Evolutionary conservation across 2,113 vertebrate species (phyloP), one percentile per base, ranked within the genome.

Genomic region (Odobenus rosmarus): DNA sequence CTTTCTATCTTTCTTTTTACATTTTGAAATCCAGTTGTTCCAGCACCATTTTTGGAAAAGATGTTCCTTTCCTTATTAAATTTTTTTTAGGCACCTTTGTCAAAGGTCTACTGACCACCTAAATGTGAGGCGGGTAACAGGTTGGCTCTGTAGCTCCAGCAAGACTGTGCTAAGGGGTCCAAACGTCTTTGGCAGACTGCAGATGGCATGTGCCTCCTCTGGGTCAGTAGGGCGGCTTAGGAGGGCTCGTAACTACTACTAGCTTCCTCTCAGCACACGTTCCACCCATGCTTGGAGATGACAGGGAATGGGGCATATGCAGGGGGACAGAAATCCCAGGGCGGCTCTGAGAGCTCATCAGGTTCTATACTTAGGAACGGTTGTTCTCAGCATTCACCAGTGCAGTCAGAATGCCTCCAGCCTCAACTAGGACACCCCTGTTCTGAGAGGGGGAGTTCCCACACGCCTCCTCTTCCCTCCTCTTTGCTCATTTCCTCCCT

Each of bases 401-500:
- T 36, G 39, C 31, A 46, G 31, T 49, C 64, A 49, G 18, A 36
- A 36, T 31, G 84, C 61, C 23, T n/a, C 74, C 11, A 15, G 5
- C 39, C 72, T 36, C 31, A 24, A 31, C 16, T 28, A 49, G 84
- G 51, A 28, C 62, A 4, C 19, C 31, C 28, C 15, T 26, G 14
- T 80, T 64, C 74, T 23, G 33, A 36, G 15, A 28, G 42, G 26
- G 42, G 28, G 42, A 6, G 21, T n/a, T 46, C 13, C 12, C 14
- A 4, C 3, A 33, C 18, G 2, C 1, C n/a, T 42, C 28, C 4
- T 28, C 61, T 42, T 46, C 49, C n/a, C 14, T 0, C 1, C 3
- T 7, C 46, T 57, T 28, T 23, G 74, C 26, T 28, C 31, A 26
- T 69, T 39, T n/a, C 74, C 21, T 59, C 23, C 36, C 31, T 88